Evolutionary conservation across 2,888 invertebrate genomes (phyloP), one percentile per base, ranked within the genome.

Genomic region (Phytoseiulus persimilis): DNA sequence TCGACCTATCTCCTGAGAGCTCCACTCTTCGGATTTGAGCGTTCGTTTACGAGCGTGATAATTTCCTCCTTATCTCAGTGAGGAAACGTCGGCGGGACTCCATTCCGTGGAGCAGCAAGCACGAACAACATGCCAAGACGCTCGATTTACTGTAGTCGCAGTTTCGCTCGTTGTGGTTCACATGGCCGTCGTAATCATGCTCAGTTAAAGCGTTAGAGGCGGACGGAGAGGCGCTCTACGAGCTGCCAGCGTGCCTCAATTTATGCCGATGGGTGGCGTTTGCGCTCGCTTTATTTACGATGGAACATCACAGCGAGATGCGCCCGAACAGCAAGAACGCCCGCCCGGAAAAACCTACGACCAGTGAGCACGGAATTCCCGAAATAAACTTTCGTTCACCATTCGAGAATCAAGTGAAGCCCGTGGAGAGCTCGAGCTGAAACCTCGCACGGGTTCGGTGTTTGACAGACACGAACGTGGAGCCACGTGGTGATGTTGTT

Each of bases 401-500:
- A 9, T 39, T 39, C 39, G 39, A 39, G 39, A 9, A 39, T 39
- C 39, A 9, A 39, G 5, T 6, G 9, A 39, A 39, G 9, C 9
- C 39, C 5, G 9, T 9, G 39, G 39, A 39, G 39, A 39, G 3
- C 39, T 9, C 9, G 5, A 9, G 3, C 39, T 39, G 39, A 39
- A 3, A 39, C 39, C 65, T 23, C 18, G 65, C 65, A 23, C 18
- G 5, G 23, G 65, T 18, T 65, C 18, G 18, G 28, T 28, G 23
- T 14, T 65, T 23, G 65, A 65, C 65, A 65, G 65, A n/a, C n/a
- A n/a, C 65, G 65, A 65, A 65, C 65, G 65, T 65, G 87, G 31
- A 87, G 32, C 87, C 87, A 87, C 87, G 87, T 87, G 87, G 87
- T 87, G 39, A 32, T 87, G 87, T 87, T 87, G 87, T 87, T 45